A percentile compares a stretch with the other conserved stretches of the same genome.
Evolutionary conservation across 2,797 vertebrate species (phyloP).

Genomic region (Anguilla megastoma): DNA sequence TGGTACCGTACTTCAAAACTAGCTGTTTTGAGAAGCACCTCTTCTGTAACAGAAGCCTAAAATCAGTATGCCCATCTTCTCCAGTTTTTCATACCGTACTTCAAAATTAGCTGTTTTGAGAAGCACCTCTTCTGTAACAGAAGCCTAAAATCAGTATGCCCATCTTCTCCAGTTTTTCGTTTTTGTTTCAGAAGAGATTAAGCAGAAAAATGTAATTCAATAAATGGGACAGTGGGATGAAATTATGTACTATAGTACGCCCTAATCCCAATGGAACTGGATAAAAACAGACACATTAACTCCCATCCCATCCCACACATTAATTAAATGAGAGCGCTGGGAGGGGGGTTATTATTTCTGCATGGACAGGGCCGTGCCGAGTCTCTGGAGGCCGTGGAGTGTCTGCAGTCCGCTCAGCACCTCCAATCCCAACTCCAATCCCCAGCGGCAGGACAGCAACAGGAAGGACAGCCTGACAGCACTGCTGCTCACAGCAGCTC

Average conservation of each 20-base stretch:
- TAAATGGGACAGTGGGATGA: not conserved
- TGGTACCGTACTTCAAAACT: not conserved
- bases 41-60: not conserved
- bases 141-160: not conserved
- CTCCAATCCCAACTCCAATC: not conserved
- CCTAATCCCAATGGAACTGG: not conserved
- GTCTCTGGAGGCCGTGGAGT: not conserved
- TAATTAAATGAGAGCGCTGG: not conserved
- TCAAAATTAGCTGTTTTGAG: not conserved
- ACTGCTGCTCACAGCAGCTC: not conserved
- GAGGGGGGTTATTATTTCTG: not conserved
- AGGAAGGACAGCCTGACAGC: slow-evolving; percentile 7
- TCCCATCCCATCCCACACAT: not conserved
- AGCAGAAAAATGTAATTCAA: not conserved
- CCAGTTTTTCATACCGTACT: not conserved
- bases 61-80: not conserved
- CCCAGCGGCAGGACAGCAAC: not conserved
- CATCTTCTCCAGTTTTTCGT: not conserved
- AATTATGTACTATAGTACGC: not conserved
- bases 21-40: not conserved
- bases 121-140: not conserved
- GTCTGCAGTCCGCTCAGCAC: not conserved
- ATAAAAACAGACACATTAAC: not conserved
- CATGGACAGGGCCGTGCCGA: not conserved
- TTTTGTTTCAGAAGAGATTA: not conserved